Base-by-base conservation (phyloP, 53 echinoderm and acorn worm genomes). In the Apostichopus leukothele region DNA sequence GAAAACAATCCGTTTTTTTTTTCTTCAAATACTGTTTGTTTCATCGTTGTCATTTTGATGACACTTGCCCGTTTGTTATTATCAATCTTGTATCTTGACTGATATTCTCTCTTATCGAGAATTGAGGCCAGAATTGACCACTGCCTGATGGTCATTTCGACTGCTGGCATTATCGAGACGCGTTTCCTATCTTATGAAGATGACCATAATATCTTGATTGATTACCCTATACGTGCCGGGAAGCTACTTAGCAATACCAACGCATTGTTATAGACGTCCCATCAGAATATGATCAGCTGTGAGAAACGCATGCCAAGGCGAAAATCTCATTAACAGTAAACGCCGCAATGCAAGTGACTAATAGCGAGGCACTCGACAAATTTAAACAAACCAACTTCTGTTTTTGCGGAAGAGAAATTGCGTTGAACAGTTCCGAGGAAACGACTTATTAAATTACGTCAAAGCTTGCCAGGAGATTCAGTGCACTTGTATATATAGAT, bases 341-440 rank as follows among this genome's bases (percentile, higher is more conserved):
- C 19, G 79, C 7, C 51, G 18, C 53, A 51, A 52, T 39, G 79
- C 53, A 79, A 79, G 51, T 79, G 79, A 79, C 52, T 79, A 79
- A 79, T 79, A 79, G 79, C 79, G 79, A 79, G 79, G 12, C 4
- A 19, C 52, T 79, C n/a, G 51, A 39, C 50, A 79, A 79, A 79
- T 79, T 79, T 79, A 79, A 79, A 79, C 79, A 79, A 79, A 79
- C 79, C 79, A 53, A 52, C 79, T 79, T 51, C 14, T 79, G 51
- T 63, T 52, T 79, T 79, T 79, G 53, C 39, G 79, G 79, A 18
- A 79, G 16, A 19, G 50, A 51, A 50, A 79, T 79, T 79, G 79
- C 51, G 79, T 53, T 16, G 79, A 79, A 16, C 79, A 51, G 79
- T 51, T 53, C 79, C 2, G 79, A 51, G 79, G 53, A 50, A 79